Conservation (phyloP, 2,113 vertebrate genomes). For the Marmota monax region DNA sequence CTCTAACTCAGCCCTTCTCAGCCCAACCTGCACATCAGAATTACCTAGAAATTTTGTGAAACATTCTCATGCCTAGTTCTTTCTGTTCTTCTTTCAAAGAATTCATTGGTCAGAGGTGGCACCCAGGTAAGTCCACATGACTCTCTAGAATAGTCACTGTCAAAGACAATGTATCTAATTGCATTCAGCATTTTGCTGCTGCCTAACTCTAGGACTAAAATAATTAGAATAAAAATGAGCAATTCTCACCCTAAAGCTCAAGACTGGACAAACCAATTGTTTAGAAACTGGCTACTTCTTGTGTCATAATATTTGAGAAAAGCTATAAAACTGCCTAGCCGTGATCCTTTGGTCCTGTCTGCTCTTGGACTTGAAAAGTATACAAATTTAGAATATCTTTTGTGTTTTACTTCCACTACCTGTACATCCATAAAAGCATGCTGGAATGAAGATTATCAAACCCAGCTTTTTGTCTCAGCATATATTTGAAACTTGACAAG, state of each 20-base stretch:
- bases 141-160: background rate
- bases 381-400: conserved; percentile 56
- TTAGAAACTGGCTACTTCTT: conserved; percentile 55
- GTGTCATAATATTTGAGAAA: conserved; percentile 63
- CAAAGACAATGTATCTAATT: background rate
- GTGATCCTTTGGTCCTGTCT: conserved; percentile 46
- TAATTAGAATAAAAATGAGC: conserved; percentile 45
- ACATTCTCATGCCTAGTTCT: background rate
- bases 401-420: conserved; percentile 31
- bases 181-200: background rate
- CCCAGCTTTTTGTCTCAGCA: conserved; percentile 37
- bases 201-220: background rate
- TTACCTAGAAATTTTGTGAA: background rate
- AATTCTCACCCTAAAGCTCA: conserved; percentile 5
- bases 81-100: background rate
- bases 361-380: conserved; percentile 42
- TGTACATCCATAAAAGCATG: conserved; percentile 28
- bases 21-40: background rate
- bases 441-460: conserved; percentile 62
- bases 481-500: conserved; percentile 53
- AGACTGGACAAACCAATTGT: background rate
- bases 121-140: background rate
- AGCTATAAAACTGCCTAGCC: background rate
- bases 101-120: background rate
- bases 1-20: conserved; percentile 22